Base-by-base conservation (phyloP, 1,140 invertebrate species). In the Tribolium madens region DNA sequence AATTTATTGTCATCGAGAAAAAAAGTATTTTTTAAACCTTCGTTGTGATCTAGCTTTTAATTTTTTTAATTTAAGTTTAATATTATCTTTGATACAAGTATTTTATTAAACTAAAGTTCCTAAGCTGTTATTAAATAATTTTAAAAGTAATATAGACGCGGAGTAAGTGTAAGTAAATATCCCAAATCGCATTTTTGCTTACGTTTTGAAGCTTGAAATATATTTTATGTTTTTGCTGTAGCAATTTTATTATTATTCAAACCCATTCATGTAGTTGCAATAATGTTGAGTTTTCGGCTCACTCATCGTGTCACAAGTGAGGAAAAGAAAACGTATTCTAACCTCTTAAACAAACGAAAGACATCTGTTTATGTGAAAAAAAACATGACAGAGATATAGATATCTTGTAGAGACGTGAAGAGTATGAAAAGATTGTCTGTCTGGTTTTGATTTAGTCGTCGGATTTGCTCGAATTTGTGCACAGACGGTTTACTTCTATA, bases 341-440 rank as follows among this genome's bases (percentile, higher is more conserved):
- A 64, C 21, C 57, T 26, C 57, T 31, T 33, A 26, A 64, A 64
- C 36, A 64, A 64, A 64, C 57, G 57, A 33, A 64, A 64, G 12
- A 64, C 21, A 33, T 57, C 52, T 57, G 52, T 21, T 57, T 57
- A 57, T 57, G 21, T 31, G 57, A 64, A 9, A 64, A 26, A 33
- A 64, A 64, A 33, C 57, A 33, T 64, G 57, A 64, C 57, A 33
- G 57, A 10, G 21, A 64, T 26, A 64, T 64, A 10, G 17, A 57
- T 57, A 57, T 57, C 21, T 64, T n/a, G 57, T 33, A 4, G 31
- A 33, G 13, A 64, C 14, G 57, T 64, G 57, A 33, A 64, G 12
- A 64, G 57, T 64, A 64, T 64, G 57, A n/a, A 31, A 26, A 64
- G 12, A 64, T 64, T 64, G 69, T 71, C 18, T 13, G 69, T 47